These are phyloP conservation scores for Trinectes maculatus DNA, from an alignment of 2,113 vertebrate species.

Conservation along the genomic window DNA sequence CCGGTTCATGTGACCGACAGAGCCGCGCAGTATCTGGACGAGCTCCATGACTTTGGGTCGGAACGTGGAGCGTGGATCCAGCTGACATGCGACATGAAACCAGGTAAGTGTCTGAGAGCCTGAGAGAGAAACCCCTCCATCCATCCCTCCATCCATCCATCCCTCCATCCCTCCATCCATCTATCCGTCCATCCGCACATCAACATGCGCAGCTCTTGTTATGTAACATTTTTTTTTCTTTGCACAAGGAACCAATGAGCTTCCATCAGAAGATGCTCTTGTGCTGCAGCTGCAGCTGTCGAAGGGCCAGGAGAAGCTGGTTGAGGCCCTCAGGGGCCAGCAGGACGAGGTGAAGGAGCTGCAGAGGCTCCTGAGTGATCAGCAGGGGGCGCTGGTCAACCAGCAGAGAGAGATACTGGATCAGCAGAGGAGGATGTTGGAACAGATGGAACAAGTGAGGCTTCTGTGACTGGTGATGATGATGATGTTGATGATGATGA, in stretches of 20 bases:
- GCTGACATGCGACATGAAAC: constrained; percentile 87
- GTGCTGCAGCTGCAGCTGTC: constrained; percentile 86
- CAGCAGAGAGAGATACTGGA: constrained; percentile 87
- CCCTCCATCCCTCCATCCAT: too few relatives aligned
- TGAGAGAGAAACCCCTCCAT: neutral
- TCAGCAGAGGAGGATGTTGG: constrained; percentile 86
- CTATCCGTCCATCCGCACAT: too few relatives aligned
- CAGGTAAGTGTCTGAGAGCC: constrained; percentile 75
- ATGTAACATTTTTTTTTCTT: neutral
- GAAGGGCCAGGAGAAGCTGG: constrained; percentile 87
- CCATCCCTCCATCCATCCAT: too few relatives aligned
- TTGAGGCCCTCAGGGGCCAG: constrained; percentile 85
- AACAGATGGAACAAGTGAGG: constrained; percentile 86
- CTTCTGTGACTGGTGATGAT: constrained; percentile 5
- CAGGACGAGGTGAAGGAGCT: constrained; percentile 84
- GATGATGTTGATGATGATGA: neutral
- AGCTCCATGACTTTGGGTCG: constrained; percentile 77
- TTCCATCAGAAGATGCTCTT: constrained; percentile 86
- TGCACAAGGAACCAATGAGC: constrained; percentile 84
- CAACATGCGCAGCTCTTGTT: too few relatives aligned
- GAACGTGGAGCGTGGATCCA: constrained; percentile 84
- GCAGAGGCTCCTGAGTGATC: constrained; percentile 84
- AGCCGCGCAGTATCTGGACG: constrained; percentile 84
- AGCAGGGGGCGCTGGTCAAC: constrained; percentile 81
- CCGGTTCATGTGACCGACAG: constrained; percentile 81